phyloP scores from a whole-genome alignment of 2,888 invertebrate genomes.

The Chironomus riparius region DNA sequence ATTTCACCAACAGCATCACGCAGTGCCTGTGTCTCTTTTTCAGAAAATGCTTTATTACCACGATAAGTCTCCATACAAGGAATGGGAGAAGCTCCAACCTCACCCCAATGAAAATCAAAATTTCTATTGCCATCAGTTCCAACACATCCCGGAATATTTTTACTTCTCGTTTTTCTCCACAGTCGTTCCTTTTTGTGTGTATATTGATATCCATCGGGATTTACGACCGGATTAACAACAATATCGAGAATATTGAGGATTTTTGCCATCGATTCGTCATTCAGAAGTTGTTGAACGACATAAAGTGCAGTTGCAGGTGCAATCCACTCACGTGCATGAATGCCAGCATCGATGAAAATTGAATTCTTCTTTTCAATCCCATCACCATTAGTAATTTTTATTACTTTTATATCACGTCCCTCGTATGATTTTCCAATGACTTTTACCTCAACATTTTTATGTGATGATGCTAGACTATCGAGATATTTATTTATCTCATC shows the following conservation, averaged over 20 bases:
- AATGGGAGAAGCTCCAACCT: slow-evolving; percentile 36
- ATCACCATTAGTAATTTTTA: neutral
- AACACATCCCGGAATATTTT: slow-evolving; percentile 41
- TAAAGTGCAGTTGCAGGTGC: slow-evolving; percentile 56
- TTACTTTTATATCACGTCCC: slow-evolving; percentile 23
- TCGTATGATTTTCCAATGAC: slow-evolving; percentile 27
- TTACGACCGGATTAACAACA: slow-evolving; percentile 38
- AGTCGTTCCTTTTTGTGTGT: slow-evolving; percentile 38
- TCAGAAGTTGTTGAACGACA: slow-evolving; percentile 54
- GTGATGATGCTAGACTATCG: slow-evolving; percentile 34
- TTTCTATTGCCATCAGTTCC: slow-evolving; percentile 64
- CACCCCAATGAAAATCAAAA: slow-evolving; percentile 56
- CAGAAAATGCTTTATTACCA: slow-evolving; percentile 53
- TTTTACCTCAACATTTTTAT: slow-evolving; percentile 9
- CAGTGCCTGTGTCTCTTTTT: slow-evolving; percentile 51
- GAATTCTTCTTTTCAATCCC: slow-evolving; percentile 20
- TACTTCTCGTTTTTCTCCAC: slow-evolving; percentile 55
- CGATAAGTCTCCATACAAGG: slow-evolving; percentile 51
- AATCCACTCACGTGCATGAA: slow-evolving; percentile 64
- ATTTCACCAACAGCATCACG: slow-evolving; percentile 46
- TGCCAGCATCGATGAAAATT: slow-evolving; percentile 28
- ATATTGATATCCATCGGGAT: slow-evolving; percentile 43
- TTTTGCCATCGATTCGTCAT: slow-evolving; percentile 41
- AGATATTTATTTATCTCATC: slow-evolving; percentile 38
- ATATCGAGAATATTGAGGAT: slow-evolving; percentile 38